Conservation (phyloP, 37 sponge, comb jelly and placozoan species). For the Haliclona indistincta region DNA sequence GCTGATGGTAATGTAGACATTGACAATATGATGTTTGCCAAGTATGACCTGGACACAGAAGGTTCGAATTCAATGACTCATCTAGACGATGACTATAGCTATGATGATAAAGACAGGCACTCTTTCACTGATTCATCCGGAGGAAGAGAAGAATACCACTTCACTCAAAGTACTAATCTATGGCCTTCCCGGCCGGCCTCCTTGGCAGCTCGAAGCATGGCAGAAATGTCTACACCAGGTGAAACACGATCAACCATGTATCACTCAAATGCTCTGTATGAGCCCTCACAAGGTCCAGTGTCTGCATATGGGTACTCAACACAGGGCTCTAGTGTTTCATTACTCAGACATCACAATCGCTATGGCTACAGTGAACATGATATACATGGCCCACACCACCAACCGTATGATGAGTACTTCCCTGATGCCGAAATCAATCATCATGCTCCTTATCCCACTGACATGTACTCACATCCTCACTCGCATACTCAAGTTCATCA, state of each 20-base stretch:
- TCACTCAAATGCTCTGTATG: not conserved
- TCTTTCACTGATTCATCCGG: conserved; percentile 28
- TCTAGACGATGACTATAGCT: conserved; percentile 19
- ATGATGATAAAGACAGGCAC: not conserved
- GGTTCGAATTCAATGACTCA: conserved; percentile 27
- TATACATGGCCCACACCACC: not conserved
- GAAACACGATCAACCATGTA: not conserved
- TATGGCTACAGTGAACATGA: not conserved
- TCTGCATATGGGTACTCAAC: conserved; percentile 29
- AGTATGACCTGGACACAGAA: conserved; percentile 35
- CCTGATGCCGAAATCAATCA: not conserved
- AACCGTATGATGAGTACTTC: not conserved
- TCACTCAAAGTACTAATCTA: not conserved
- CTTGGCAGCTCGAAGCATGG: conserved; percentile 27
- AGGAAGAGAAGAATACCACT: not conserved
- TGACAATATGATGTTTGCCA: conserved; percentile 48
- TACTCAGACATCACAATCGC: conserved; percentile 18
- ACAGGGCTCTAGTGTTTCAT: conserved; percentile 20
- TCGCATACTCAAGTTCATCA: no score
- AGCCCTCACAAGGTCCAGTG: conserved; percentile 37
- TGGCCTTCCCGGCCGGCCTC: conserved; percentile 25
- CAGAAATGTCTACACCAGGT: conserved; percentile 9
- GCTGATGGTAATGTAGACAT: conserved; percentile 65
- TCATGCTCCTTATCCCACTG: not conserved
- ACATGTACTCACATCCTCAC: no score